A percentile compares a stretch with the other conserved stretches of the same genome.
Evolutionary conservation across 2,113 vertebrate species (phyloP).

Genomic region (Spermophilus dauricus): DNA sequence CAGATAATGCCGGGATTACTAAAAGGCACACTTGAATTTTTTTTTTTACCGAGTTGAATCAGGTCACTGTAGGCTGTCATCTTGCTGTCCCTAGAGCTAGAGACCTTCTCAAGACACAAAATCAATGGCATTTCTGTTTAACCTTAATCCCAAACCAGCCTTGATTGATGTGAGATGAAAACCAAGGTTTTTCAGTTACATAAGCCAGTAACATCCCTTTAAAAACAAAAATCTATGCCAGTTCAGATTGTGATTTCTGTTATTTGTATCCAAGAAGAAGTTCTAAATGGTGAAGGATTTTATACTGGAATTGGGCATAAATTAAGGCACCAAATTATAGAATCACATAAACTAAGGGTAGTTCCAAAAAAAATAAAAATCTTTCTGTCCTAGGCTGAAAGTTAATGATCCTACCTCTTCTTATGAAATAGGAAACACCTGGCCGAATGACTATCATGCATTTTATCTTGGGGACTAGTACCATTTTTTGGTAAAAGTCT

Average conservation of each 20-base stretch:
- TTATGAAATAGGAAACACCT: neutral
- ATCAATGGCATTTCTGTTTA: conserved; percentile 33
- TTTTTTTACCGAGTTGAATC: neutral
- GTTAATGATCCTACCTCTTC: neutral
- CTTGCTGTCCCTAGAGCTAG: neutral
- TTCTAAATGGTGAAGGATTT: conserved; percentile 45
- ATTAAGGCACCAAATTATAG: neutral
- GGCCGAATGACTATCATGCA: neutral
- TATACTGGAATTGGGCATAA: neutral
- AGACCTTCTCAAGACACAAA: neutral
- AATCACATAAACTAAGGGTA: neutral
- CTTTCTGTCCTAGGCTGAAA: neutral
- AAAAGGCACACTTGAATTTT: neutral
- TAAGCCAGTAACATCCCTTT: neutral
- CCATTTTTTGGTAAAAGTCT: neutral
- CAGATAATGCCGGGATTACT: conserved; percentile 7
- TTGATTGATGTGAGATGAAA: neutral
- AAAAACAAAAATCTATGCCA: neutral
- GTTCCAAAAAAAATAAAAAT: neutral
- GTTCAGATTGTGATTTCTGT: conserved; percentile 27
- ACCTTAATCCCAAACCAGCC: neutral
- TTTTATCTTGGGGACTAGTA: neutral
- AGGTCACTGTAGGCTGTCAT: neutral
- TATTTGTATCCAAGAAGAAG: neutral
- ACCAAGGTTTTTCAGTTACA: neutral